Evolutionary conservation across 2,888 invertebrate species (phyloP).

Genomic region (Tachina lurida): DNA sequence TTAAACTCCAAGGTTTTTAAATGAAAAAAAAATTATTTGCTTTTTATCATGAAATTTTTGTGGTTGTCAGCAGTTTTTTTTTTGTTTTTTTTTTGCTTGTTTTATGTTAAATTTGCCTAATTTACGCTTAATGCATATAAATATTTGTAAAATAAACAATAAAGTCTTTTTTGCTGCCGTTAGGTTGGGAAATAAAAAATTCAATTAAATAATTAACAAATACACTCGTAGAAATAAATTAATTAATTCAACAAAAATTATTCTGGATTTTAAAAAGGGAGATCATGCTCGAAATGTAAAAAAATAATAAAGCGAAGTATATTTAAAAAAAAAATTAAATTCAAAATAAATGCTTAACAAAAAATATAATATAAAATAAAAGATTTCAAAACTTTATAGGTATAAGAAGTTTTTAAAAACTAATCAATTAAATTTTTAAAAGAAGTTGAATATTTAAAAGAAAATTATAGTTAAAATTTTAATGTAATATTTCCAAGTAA

Average conservation of each 20-base stretch:
- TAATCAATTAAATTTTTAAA: too few species aligned
- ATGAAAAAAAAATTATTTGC: neutral
- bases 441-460: too few species aligned
- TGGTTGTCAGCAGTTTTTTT: constrained; percentile 57
- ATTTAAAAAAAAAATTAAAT: neutral
- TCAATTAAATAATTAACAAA: constrained; percentile 39
- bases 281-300: neutral
- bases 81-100: neutral
- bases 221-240: constrained; percentile 45
- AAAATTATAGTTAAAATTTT: too few species aligned
- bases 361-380: neutral
- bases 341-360: neutral
- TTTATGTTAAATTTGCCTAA: constrained; percentile 44
- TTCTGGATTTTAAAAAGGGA: neutral
- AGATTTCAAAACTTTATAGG: too few species aligned
- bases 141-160: constrained; percentile 59
- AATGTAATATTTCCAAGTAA: too few species aligned
- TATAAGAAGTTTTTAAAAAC: too few species aligned
- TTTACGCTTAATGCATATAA: constrained; percentile 51
- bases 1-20: constrained; percentile 36
- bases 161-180: constrained; percentile 35
- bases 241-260: neutral
- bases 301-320: neutral
- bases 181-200: constrained; percentile 17
- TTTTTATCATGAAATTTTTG: constrained; percentile 36